Conservation (phyloP, 2,113 vertebrate species). For the Entomyzon cyanotis region DNA sequence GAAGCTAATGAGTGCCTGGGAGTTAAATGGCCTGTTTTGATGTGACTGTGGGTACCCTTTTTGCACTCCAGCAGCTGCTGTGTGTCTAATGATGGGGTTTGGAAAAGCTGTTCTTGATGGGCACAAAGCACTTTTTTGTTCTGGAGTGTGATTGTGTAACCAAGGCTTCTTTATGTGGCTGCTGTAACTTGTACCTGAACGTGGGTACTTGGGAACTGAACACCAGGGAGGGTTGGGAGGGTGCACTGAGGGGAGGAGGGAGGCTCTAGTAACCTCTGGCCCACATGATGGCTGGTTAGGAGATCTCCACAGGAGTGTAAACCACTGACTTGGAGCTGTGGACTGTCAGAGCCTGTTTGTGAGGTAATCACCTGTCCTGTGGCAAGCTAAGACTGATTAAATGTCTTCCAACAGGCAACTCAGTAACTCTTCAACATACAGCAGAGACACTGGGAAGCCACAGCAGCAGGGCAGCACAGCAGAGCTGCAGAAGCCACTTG, state of each 20-base stretch:
- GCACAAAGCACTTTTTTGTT: background rate
- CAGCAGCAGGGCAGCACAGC: conserved; percentile 55
- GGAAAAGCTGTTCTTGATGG: background rate
- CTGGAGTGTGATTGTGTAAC: background rate
- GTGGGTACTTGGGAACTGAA: background rate
- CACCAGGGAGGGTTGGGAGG: background rate
- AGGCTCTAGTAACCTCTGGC: background rate
- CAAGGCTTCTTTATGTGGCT: background rate
- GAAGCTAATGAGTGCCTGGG: background rate
- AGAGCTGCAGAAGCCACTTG: conserved; percentile 52
- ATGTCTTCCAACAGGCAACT: conserved; percentile 65
- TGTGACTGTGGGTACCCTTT: background rate
- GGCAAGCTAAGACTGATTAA: background rate
- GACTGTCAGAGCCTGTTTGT: background rate
- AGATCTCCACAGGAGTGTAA: background rate
- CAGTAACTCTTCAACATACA: conserved; percentile 70
- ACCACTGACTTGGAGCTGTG: background rate
- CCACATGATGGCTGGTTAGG: background rate
- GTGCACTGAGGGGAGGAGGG: background rate
- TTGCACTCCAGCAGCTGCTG: background rate
- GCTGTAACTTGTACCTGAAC: background rate
- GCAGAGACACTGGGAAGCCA: conserved; percentile 46
- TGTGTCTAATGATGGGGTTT: background rate
- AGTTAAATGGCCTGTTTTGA: background rate
- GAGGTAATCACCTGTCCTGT: background rate